Evolutionary conservation across 2,888 invertebrate species (phyloP), one percentile per base, ranked within the genome.

Genomic region (Tachina lurida): DNA sequence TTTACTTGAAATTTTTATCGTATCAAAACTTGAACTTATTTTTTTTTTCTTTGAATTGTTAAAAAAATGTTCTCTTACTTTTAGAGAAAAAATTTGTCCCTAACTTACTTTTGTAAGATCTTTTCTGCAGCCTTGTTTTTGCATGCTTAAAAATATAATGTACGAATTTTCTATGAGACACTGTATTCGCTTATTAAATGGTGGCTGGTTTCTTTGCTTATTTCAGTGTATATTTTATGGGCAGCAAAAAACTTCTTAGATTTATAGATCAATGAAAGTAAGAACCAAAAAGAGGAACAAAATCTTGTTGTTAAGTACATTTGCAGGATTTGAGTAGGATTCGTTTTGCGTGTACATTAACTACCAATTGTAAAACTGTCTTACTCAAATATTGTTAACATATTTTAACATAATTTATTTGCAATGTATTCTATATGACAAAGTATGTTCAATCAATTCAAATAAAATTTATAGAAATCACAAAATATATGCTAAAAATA

Each of bases 381-480:
- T 74, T 45, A 65, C 43, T 47, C 67, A 52, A 83, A 73, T 58
- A 77, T 73, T 77, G 71, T 67, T 43, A 71, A 77, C 77, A 83
- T 83, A 73, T 83, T 83, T 77, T 58, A 78, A 67, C 49, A 84
- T 73, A 84, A 84, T 78, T 84, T 84, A 84, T 84, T 67, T 67
- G 62, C 83, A 60, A 60, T 77, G 77, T 47, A 68, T 17, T 47
- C 52, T 52, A 84, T 78, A 78, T 84, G 83, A 84, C 83, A 78
- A 78, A 78, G 83, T 78, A 73, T 84, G 83, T 84, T 84, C 83
- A 84, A 84, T 84, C 83, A 84, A 84, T 78, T 84, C 83, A 84
- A 84, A 84, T 78, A 78, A 84, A 84, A 84, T 74, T 77, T 84
- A 73, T 74, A 68, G 60, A 84, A 84, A 84, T 84, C 73, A 60